Evolutionary conservation across 2,113 vertebrate species (phyloP).

Genomic region (Cercopithecus mona): DNA sequence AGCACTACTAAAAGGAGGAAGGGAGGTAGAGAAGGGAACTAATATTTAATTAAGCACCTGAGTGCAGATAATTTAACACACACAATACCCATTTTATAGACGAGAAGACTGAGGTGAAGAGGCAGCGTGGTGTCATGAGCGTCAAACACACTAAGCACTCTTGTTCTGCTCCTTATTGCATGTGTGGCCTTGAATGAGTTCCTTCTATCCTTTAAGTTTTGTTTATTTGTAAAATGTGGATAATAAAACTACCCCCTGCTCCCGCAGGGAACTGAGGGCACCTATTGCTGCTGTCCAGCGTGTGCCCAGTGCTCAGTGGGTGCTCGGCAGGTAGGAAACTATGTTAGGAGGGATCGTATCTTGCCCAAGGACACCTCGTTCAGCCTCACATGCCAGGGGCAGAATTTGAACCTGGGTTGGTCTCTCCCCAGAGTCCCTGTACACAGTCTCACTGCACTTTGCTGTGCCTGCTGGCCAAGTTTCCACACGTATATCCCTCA

Average conservation of each 20-base stretch:
- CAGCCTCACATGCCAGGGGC: background rate
- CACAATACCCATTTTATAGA: background rate
- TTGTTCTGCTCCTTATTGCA: background rate
- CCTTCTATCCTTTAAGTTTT: background rate
- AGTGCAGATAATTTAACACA: background rate
- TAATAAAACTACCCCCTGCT: background rate
- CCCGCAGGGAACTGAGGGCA: background rate
- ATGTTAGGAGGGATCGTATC: background rate
- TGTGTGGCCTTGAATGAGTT: background rate
- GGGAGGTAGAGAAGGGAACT: background rate
- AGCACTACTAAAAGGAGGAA: background rate
- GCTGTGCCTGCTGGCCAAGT: background rate
- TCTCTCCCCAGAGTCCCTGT: background rate
- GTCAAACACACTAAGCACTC: background rate
- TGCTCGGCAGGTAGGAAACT: background rate
- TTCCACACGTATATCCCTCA: background rate
- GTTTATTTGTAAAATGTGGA: background rate
- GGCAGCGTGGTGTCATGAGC: background rate
- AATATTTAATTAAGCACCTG: no score
- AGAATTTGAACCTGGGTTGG: background rate
- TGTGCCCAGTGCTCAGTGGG: background rate
- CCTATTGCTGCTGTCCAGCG: background rate
- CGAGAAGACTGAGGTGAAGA: background rate
- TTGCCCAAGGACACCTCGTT: background rate
- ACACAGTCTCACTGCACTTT: background rate